Conservation (phyloP, 2,797 vertebrate species). For the Neomorphus geoffroyi region DNA sequence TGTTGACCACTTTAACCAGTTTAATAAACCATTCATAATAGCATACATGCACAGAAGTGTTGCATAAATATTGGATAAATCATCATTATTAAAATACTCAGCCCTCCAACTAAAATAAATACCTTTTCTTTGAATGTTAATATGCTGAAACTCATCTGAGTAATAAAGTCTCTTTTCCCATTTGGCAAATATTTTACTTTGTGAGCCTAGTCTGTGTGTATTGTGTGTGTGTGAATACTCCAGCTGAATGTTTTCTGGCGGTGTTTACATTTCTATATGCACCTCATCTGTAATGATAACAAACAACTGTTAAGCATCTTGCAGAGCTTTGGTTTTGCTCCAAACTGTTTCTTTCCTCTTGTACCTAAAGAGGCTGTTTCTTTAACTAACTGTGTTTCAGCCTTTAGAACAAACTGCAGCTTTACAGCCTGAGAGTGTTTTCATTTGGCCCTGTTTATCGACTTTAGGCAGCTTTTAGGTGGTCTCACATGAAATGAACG, state of each 20-base stretch:
- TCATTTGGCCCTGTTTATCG: not conserved
- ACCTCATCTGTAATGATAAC: not conserved
- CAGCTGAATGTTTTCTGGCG: not conserved
- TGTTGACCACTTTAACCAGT: slow-evolving; percentile 51
- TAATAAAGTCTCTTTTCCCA: not conserved
- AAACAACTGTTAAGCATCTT: not conserved
- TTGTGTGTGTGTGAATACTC: not conserved
- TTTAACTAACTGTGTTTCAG: not conserved
- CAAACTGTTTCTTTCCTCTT: not conserved
- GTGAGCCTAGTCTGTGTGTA: not conserved
- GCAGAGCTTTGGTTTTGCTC: not conserved
- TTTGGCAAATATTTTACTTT: not conserved
- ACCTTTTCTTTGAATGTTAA: not conserved
- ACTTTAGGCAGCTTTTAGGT: not conserved
- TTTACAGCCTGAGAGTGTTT: not conserved
- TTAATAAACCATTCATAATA: slow-evolving; percentile 56
- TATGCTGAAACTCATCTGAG: not conserved
- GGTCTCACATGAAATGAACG: not conserved
- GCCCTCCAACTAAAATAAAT: slow-evolving; percentile 7
- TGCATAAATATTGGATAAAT: not conserved
- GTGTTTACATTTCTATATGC: not conserved
- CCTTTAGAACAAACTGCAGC: not conserved
- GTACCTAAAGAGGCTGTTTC: not conserved
- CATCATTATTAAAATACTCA: not conserved
- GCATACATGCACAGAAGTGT: slow-evolving; percentile 28